Evolutionary conservation across 2,797 vertebrate genomes (phyloP).

Genomic region (Tapera naevia): DNA sequence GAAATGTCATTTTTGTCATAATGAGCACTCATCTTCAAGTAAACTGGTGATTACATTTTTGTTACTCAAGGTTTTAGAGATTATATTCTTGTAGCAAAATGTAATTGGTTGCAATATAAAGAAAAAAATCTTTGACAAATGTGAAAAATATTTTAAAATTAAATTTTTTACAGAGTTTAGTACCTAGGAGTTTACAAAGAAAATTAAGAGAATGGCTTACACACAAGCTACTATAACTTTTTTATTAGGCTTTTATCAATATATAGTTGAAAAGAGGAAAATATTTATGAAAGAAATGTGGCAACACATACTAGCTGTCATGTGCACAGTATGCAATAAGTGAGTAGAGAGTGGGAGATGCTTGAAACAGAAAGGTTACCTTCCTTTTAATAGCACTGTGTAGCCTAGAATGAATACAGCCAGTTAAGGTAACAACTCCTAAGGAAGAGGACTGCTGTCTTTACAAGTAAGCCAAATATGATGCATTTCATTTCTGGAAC

Average conservation of each 20-base stretch:
- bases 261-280: neutral
- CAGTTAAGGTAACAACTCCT: neutral
- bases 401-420: neutral
- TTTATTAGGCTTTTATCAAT: neutral
- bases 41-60: neutral
- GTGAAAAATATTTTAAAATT: neutral
- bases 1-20: neutral
- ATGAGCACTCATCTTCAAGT: neutral
- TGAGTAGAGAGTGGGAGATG: neutral
- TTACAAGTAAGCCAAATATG: rapidly evolving
- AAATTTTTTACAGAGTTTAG: neutral
- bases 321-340: neutral
- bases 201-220: neutral
- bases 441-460: neutral
- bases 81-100: neutral
- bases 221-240: neutral
- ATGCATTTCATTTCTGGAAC: slow-evolving; percentile 14
- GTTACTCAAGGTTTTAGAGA: neutral
- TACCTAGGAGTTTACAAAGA: neutral
- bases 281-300: neutral
- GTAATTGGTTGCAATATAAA: neutral
- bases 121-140: neutral
- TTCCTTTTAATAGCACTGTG: slow-evolving; percentile 9
- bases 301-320: neutral
- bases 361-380: neutral